Percentiles rank a stretch among this genome's conserved stretches.
These are phyloP conservation scores for Drosophila mayaguana DNA, from an alignment of 2,888 invertebrate genomes.

Conservation along the genomic window DNA sequence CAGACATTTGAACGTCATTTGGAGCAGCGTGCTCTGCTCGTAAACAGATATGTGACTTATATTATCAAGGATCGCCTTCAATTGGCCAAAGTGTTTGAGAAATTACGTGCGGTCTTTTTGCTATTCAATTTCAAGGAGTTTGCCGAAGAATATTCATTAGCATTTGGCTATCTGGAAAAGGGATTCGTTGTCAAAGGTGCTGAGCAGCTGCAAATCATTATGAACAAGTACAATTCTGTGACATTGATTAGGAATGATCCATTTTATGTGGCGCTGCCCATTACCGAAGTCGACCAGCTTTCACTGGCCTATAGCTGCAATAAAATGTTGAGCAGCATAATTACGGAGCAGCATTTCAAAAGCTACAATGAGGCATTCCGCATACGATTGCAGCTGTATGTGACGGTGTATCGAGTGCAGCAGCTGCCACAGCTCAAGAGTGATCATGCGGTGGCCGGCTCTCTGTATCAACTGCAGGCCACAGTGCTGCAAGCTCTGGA, in stretches of 20 bases:
- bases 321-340: slow-evolving; percentile 6
- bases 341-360: slow-evolving; percentile 23
- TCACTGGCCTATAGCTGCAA: slow-evolving; percentile 3
- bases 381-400: slow-evolving; percentile 4
- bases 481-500: slow-evolving; percentile 1
- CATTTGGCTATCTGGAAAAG: slow-evolving; percentile 3
- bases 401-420: slow-evolving; percentile 10
- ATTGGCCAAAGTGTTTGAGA: not conserved
- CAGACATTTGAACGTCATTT: slow-evolving; percentile 15
- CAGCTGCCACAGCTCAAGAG: slow-evolving; percentile 8
- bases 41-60: slow-evolving; percentile 28
- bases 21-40: slow-evolving; percentile 8
- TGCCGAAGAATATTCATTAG: not conserved
- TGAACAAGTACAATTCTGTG: slow-evolving; percentile 6
- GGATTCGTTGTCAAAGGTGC: not conserved
- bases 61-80: slow-evolving; percentile 17
- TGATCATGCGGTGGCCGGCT: not conserved
- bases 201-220: slow-evolving; percentile 11
- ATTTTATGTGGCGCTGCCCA: slow-evolving; percentile 7
- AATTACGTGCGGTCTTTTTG: slow-evolving; percentile 26
- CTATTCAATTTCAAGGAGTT: slow-evolving; percentile 11
- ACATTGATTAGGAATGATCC: not conserved
- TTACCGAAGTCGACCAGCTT: not conserved
- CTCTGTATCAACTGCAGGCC: not conserved
- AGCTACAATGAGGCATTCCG: slow-evolving; percentile 33